Base-by-base conservation (phyloP, 2,797 vertebrate species). In the Agapornis canus region DNA sequence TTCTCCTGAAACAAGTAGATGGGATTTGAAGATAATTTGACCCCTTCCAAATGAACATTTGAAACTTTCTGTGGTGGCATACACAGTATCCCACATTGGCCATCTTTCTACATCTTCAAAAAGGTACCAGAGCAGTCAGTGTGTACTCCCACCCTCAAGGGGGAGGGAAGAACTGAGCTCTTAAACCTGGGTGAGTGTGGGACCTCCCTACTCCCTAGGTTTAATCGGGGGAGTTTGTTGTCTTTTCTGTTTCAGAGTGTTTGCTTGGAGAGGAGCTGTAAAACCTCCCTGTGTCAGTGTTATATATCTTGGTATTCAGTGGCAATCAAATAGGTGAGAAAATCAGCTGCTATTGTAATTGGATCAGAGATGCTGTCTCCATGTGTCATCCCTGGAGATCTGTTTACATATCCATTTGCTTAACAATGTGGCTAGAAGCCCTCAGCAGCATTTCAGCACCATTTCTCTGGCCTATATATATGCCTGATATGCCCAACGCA, bases 331-430 rank as follows among this genome's bases (percentile, higher is more conserved):
- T 35, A 84, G 87, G 90, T 88, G 80, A 90, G 70, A 84, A 84
- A 70, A 90, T 82, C 27, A 82, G 29, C 77, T 91, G n/a, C 73
- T 43, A 4, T 47, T 76, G 22, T 77, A 49, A 70, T 39, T 82
- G 73, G 84, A 80, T 90, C 80, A 91, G 94, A 91, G 71, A 47
- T 73, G 54, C 48, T 77, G 45, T 89, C 66, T 95, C 70, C 20
- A 1, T 91, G 63, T 90, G 70, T 95, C 70, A 57, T 91, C 80
- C 66, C 68, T 29, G 18, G 80, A 90, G 82, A 52, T 70, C 40
- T 90, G 68, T 94, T 94, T 95, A 85, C n/a, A 2, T 73, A 82
- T 49, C 78, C 49, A 54, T 94, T 96, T 91, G 37, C 85, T 91
- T 90, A 92, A 86, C 71, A 80, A 16, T 71, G 48, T 56, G 17